Conservation (phyloP, 2,113 vertebrate species). For the Cyphomyrus discorhynchus region DNA sequence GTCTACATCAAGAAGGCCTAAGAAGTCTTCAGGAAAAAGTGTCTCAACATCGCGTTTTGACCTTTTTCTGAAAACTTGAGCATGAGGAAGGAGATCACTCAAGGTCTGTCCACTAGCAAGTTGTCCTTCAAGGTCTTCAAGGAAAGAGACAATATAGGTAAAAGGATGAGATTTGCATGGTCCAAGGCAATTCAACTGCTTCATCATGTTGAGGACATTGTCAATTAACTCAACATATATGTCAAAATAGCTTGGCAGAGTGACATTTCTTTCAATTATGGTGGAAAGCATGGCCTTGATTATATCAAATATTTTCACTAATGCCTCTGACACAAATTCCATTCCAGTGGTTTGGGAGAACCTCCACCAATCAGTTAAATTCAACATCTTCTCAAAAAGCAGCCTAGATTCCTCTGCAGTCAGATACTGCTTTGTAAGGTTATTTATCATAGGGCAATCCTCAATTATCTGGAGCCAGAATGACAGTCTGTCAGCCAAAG, state of each 20-base stretch:
- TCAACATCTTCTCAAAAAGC: conserved; percentile 30
- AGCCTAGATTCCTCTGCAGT: conserved; percentile 26
- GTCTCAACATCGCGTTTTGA: conserved; percentile 26
- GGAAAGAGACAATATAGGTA: conserved; percentile 12
- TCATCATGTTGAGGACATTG: conserved; percentile 42
- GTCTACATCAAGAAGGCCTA: conserved; percentile 52
- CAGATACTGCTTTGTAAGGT: conserved; percentile 41
- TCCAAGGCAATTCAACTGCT: conserved; percentile 33
- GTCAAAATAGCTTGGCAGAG: conserved; percentile 17
- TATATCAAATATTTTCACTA: conserved; percentile 40
- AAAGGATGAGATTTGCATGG: conserved; percentile 24
- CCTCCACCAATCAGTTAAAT: conserved; percentile 44
- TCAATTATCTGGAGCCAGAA: conserved; percentile 39
- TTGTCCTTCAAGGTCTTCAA: not conserved
- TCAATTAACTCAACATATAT: conserved; percentile 36
- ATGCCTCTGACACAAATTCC: conserved; percentile 43
- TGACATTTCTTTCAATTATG: conserved; percentile 20
- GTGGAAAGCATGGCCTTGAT: conserved; percentile 29
- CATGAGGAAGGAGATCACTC: not conserved
- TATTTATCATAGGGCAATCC: conserved; percentile 37
- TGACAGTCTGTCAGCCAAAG: conserved; percentile 26
- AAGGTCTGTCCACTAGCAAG: conserved; percentile 8
- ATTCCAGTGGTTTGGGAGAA: conserved; percentile 41
- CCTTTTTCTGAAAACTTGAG: not conserved
- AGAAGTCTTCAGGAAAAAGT: conserved; percentile 50